These are phyloP conservation scores for Babyrousa celebensis DNA, from an alignment of 2,797 vertebrate genomes.

Conservation along the genomic window DNA sequence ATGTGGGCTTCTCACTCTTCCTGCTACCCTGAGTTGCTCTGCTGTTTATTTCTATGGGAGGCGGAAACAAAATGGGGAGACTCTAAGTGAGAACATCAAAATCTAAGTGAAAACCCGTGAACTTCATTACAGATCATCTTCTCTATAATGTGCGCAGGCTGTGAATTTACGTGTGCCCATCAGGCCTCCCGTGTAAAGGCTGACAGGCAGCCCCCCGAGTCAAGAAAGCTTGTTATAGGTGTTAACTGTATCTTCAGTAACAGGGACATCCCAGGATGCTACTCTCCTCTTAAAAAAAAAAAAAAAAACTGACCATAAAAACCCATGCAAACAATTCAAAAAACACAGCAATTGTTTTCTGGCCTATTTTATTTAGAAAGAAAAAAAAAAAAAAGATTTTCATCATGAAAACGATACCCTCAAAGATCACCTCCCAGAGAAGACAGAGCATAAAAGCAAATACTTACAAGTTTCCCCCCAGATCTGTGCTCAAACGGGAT, in stretches of 20 bases:
- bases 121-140: neutral
- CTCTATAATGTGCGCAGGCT: neutral
- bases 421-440: neutral
- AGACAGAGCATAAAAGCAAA: neutral
- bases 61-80: neutral
- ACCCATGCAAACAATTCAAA: neutral
- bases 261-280: neutral
- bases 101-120: neutral
- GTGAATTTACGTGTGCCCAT: fast-evolving
- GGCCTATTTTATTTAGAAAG: neutral
- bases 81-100: neutral
- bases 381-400: neutral
- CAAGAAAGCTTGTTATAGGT: neutral
- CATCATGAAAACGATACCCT: neutral
- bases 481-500: conserved; percentile 98
- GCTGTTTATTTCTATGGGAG: neutral
- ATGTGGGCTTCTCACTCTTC: fast-evolving
- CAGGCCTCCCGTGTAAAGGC: neutral
- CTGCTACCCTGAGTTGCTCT: neutral
- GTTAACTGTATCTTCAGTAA: neutral
- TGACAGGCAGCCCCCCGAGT: neutral
- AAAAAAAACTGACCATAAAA: neutral
- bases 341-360: neutral
- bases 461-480: conserved; percentile 96
- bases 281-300: neutral